Percentiles rank a stretch among this genome's conserved stretches.
These are phyloP conservation scores for Labeo rohita DNA, from an alignment of 2,113 vertebrate genomes.

Conservation along the genomic window DNA sequence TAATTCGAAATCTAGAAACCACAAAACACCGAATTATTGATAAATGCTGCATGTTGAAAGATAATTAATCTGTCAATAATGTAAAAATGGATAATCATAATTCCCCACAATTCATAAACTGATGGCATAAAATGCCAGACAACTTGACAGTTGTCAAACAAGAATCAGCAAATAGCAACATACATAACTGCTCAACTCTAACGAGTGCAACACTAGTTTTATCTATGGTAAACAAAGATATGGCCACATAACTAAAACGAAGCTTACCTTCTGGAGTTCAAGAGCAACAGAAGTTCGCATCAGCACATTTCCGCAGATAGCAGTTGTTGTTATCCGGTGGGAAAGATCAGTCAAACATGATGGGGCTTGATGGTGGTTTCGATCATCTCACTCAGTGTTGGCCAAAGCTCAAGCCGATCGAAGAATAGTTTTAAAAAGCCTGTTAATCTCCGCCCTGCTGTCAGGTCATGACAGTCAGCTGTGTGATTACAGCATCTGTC, in stretches of 20 bases:
- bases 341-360: not conserved
- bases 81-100: not conserved
- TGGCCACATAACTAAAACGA: not conserved
- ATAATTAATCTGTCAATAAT: not conserved
- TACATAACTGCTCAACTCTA: not conserved
- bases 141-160: not conserved
- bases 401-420: constrained; percentile 17
- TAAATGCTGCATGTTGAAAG: not conserved
- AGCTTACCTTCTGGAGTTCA: constrained; percentile 21
- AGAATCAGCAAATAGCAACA: not conserved
- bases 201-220: not conserved
- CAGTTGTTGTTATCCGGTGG: not conserved
- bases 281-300: not conserved
- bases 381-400: constrained; percentile 14
- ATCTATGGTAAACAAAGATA: not conserved
- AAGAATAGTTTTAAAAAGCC: constrained; percentile 28
- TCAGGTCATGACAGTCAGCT: not conserved
- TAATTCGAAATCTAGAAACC: not conserved
- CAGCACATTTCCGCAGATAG: constrained; percentile 19
- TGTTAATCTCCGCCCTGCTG: constrained; percentile 17
- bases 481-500: constrained; percentile 9
- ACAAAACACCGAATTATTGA: not conserved
- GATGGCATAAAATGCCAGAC: not conserved
- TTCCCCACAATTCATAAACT: not conserved
- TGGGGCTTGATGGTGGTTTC: constrained; percentile 20